Base-by-base conservation (phyloP, 2,113 vertebrate species). In the Petromus typicus region DNA sequence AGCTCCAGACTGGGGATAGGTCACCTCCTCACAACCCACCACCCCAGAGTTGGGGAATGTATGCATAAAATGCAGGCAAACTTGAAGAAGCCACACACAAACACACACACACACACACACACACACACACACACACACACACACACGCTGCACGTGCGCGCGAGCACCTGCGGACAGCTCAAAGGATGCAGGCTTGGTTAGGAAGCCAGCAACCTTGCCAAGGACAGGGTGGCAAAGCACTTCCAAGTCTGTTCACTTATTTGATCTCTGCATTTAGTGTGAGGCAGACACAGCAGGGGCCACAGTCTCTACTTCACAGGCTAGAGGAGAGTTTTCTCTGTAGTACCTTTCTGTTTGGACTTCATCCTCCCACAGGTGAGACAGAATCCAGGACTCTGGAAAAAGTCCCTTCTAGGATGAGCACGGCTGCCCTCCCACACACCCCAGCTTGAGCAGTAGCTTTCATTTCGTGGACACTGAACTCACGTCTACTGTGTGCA, bases 1-100 rank as follows among this genome's bases (percentile, higher is more conserved):
- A 90, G 48, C 9, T 37, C 16, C 8, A 61, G 54, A 43, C 17
- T 45, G 13, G 40, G 75, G 23, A n/a, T 23, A 43, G 45, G 45
- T 16, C 57, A 34, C 59, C 54, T 93, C 37, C 40, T 32, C 69
- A 87, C 13, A 90, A 5, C 3, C 1, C 7, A 23, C 43, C 87
- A 30, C 30, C 73, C 73, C 73, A 48, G 56, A 71, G 40, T 48
- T 13, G n/a, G 2, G 12, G n/a, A 75, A 56, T 89, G 75, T 64
- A 6, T 64, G 57, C 83, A 25, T 40, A 83, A 87, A 87, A 90
- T 59, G 23, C 45, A 75, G 32, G 27, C 57, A 94, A 89, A n/a
- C n/a, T 40, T 91, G 40, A 93, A 90, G 90, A 94, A 83, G 14
- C 40, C 64, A 34, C 8, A 84, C n/a, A n/a, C n/a, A n/a, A n/a